Evolutionary conservation across 2,888 invertebrate species (phyloP), one percentile per base, ranked within the genome.

Genomic region (Aphodius sticticus): DNA sequence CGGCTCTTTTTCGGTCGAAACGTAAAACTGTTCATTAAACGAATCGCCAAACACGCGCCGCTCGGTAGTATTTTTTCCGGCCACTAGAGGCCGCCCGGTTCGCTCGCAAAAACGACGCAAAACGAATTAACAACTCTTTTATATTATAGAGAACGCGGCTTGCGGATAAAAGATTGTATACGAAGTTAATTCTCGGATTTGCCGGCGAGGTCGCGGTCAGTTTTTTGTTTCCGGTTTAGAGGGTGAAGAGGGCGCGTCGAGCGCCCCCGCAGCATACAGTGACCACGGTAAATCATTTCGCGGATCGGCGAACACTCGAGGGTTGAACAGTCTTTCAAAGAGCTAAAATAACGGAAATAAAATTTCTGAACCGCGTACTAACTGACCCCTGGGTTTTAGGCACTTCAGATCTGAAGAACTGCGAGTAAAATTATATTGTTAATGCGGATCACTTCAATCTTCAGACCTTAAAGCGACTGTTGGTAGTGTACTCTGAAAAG

Each of bases 81-180:
- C 69, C 26, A 72, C 53, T 74, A 69, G 75, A 71, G 80, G 69
- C 37, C 70, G 80, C 75, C 74, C 76, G 70, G 70, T 69, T 70
- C 36, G 75, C 75, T 75, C 69, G 6, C 36, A 74, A 35, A 74
- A 74, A 74, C 35, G 37, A 37, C 74, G 35, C 36, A 74, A 74
- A 74, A 78, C 80, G 78, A 80, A 78, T 80, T 78, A 80, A 80
- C 80, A 80, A 80, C 80, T 80, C 80, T 80, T 80, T 80, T 80
- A 80, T 80, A 76, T 36, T 69, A 71, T 38, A 9, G 74, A 37
- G 35, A 71, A 71, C 71, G 26, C 26, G 71, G 71, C 71, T 74
- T 76, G 71, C 36, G 80, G 82, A 83, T 83, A 83, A 83, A 83
- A 81, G 82, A 83, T 81, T 83, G 82, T 83, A 82, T 83, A 82